Conservation (phyloP, 2,888 invertebrate species). For the Lepidocyrtoides sp. region DNA sequence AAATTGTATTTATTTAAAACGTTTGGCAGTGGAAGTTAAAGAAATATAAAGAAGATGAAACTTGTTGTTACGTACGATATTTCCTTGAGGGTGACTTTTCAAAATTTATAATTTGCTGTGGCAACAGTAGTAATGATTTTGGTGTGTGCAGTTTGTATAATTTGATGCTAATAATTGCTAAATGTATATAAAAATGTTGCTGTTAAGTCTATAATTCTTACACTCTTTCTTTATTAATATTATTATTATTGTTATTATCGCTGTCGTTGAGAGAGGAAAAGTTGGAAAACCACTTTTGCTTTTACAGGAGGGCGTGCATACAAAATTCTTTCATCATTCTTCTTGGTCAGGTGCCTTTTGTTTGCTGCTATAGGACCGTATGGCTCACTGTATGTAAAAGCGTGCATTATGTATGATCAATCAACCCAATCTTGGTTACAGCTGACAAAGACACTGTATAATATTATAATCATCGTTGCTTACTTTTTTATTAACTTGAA, state of each 20-base stretch:
- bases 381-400: conserved; percentile 1
- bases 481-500: not conserved
- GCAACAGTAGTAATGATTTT: not conserved
- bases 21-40: not conserved
- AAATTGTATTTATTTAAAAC: not conserved
- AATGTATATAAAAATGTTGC: not conserved
- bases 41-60: not conserved
- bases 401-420: conserved; percentile 8
- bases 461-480: not conserved
- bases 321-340: conserved; percentile 37
- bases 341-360: conserved; percentile 39
- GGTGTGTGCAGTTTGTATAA: not conserved
- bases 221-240: conserved; percentile 31
- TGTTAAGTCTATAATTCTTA: conserved; percentile 19
- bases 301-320: conserved; percentile 64
- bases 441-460: not conserved
- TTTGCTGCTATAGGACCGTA: not conserved
- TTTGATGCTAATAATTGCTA: not conserved
- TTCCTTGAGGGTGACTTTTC: conserved; percentile 9
- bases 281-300: conserved; percentile 77
- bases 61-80: not conserved
- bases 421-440: not conserved
- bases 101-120: not conserved
- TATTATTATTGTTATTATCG: conserved; percentile 24
- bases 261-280: conserved; percentile 39